Percentiles rank a stretch among this genome's conserved stretches.
phyloP scores from a whole-genome alignment of 2,888 invertebrate species.

The Metacarcinus magister region DNA sequence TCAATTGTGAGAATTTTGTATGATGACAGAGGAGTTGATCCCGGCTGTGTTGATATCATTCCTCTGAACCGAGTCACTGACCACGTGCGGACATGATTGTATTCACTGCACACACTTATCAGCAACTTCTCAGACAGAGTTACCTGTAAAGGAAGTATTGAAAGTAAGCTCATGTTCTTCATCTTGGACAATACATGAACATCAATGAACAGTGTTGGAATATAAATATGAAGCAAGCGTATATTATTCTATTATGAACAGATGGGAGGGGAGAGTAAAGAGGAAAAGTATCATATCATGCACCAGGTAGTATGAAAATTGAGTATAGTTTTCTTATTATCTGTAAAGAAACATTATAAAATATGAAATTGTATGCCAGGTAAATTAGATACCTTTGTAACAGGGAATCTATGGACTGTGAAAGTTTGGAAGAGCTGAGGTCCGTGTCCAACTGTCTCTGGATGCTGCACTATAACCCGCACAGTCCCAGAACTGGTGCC shows the following conservation, averaged over 20 bases:
- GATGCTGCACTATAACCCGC: slow-evolving; percentile 98
- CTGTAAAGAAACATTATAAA: background rate
- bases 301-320: background rate
- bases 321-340: background rate
- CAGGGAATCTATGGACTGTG: slow-evolving; percentile 97
- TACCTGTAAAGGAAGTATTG: slow-evolving; percentile 87
- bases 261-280: background rate
- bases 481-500: slow-evolving; percentile 98
- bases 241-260: background rate
- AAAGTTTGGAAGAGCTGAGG: slow-evolving; percentile 99
- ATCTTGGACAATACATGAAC: background rate
- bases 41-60: slow-evolving; percentile 99
- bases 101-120: slow-evolving; percentile 98
- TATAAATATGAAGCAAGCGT: background rate
- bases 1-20: slow-evolving; percentile 97
- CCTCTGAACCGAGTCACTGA: slow-evolving; percentile 97
- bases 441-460: slow-evolving; percentile 99
- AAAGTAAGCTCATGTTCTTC: background rate
- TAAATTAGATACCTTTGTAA: slow-evolving; percentile 89
- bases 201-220: background rate
- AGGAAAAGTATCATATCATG: too few species aligned
- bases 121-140: slow-evolving; percentile 97
- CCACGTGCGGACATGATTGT: slow-evolving; percentile 99
- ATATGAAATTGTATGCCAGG: background rate
- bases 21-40: slow-evolving; percentile 97